Evolutionary conservation across 2,113 vertebrate genomes (phyloP).

Genomic region (Leucoraja erinaceus): DNA sequence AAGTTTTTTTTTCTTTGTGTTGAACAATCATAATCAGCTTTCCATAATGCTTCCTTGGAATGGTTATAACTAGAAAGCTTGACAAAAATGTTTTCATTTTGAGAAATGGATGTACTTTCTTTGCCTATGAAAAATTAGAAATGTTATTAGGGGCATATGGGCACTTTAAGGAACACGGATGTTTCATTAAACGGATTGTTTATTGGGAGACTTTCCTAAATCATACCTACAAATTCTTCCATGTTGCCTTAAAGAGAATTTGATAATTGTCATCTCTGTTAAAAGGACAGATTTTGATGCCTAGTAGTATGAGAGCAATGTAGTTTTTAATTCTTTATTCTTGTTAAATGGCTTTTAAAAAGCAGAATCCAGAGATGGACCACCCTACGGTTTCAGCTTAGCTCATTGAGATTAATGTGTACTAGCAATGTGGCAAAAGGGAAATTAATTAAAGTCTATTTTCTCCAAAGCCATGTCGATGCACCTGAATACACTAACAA

Average conservation of each 20-base stretch:
- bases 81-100: not conserved
- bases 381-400: not conserved
- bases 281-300: not conserved
- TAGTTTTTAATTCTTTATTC: not conserved
- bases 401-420: slow-evolving; percentile 31
- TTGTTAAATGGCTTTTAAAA: not conserved
- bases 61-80: slow-evolving; percentile 25
- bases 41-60: slow-evolving; percentile 23
- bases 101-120: slow-evolving; percentile 22
- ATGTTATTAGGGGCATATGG: slow-evolving; percentile 3
- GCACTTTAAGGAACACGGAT: slow-evolving; percentile 15
- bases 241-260: not conserved
- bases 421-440: not conserved
- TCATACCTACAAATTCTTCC: not conserved
- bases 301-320: not conserved
- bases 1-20: slow-evolving; percentile 17
- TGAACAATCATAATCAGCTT: slow-evolving; percentile 14
- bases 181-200: not conserved
- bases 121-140: slow-evolving; percentile 4
- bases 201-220: not conserved
- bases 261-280: slow-evolving; percentile 9
- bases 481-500: slow-evolving; percentile 33
- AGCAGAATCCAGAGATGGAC: not conserved
- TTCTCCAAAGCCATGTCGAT: not conserved
- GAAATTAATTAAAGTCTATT: slow-evolving; percentile 12